Base-by-base conservation (phyloP, 2,888 invertebrate genomes). In the Eueremaeus valkanovi region DNA sequence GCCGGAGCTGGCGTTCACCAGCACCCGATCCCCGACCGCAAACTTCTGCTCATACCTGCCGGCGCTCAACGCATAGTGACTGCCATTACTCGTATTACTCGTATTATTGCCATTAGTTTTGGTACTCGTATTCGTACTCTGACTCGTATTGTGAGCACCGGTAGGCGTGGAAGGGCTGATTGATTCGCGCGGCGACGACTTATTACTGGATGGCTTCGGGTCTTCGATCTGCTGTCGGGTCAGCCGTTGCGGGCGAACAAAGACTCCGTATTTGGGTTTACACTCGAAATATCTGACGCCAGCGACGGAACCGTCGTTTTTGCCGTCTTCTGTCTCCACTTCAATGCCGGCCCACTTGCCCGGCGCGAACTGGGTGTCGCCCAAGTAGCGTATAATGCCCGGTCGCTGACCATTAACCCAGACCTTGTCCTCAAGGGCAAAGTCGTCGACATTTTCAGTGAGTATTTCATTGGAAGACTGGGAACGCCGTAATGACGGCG, bases 301-400 rank as follows among this genome's bases (percentile, higher is more conserved):
- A 29, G 29, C 61, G 27, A 77, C 76, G 13, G 77, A 66, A 29
- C 77, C 77, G 74, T 77, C 76, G 55, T 77, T 77, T 66, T 76
- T 77, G 31, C 77, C 77, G 8, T 77, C 68, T 18, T 73, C 29
- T n/a, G 73, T 42, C 31, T 73, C 73, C 18, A 77, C 33, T 18
- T 74, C 73, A 31, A 77, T 72, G 18, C 77, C 77, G n/a, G 73
- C 73, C 77, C 77, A 77, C 29, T 73, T 42, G 21, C 77, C 77
- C 21, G 45, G 55, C 13, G 77, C 75, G 42, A 77, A 77, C 33
- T 51, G 42, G 9, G 77, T 77, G 13, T 51, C 72, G 33, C 77
- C 77, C 40, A 76, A 49, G 33, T 55, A 77, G 6, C 51, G 13
- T 9, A 77, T 77, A 42, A 68, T 31, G 29, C 77, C 77, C 16